Percentiles rank a stretch among this genome's conserved stretches.
Evolutionary conservation across 2,113 vertebrate species (phyloP).

Genomic region (Abramis brama): DNA sequence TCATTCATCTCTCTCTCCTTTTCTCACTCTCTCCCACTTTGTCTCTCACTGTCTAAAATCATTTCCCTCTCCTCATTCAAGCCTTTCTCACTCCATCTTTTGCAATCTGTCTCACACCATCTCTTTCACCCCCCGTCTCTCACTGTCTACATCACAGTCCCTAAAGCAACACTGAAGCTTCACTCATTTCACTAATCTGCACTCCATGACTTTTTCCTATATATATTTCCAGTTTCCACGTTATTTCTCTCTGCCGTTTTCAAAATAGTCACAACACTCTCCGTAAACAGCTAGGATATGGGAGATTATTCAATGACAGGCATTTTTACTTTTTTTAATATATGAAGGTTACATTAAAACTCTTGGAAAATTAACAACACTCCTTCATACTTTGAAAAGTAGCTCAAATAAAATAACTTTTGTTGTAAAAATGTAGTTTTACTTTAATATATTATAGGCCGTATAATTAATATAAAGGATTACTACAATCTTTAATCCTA

Average conservation of each 20-base stretch:
- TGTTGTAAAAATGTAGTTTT: neutral
- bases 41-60: conserved; percentile 20
- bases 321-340: neutral
- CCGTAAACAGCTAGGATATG: neutral
- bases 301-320: neutral
- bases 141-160: conserved; percentile 5
- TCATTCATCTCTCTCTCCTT: conserved; percentile 6
- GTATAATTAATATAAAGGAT: neutral
- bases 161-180: conserved; percentile 3
- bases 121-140: conserved; percentile 28
- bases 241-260: neutral
- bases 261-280: neutral
- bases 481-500: neutral
- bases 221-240: neutral
- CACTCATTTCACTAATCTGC: conserved; percentile 18
- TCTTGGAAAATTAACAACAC: neutral
- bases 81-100: conserved; percentile 21
- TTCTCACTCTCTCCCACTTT: conserved; percentile 40
- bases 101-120: conserved; percentile 31
- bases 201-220: neutral
- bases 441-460: neutral
- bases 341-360: neutral
- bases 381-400: neutral
- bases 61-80: conserved; percentile 8
- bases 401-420: neutral